A percentile compares a stretch with the other conserved stretches of the same genome.
Conservation (phyloP, 2,113 vertebrate species). For the Cyprinodon brontotheroides region DNA sequence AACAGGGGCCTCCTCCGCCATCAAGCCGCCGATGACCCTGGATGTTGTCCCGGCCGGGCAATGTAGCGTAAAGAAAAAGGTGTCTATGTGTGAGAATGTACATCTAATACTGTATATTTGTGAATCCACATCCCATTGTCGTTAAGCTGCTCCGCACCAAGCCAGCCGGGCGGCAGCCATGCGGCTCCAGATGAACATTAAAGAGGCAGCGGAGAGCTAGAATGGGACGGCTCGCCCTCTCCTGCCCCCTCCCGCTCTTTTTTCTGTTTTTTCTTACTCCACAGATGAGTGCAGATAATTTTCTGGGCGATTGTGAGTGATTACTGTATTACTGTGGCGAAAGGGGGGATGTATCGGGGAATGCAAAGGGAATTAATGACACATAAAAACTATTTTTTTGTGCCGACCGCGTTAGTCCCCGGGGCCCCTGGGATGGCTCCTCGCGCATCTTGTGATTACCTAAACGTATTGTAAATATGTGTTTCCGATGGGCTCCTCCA, state of each 20-base stretch:
- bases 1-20: conserved; percentile 62
- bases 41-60: conserved; percentile 73
- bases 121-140: conserved; percentile 77
- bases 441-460: conserved; percentile 90
- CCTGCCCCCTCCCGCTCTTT: conserved; percentile 61
- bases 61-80: conserved; percentile 81
- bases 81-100: conserved; percentile 22
- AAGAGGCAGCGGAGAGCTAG: conserved; percentile 80
- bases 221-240: conserved; percentile 67
- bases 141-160: conserved; percentile 80
- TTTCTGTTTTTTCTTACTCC: conserved; percentile 69
- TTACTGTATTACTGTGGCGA: conserved; percentile 92
- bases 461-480: conserved; percentile 87
- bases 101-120: conserved; percentile 38
- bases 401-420: conserved; percentile 85
- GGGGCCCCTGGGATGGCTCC: conserved; percentile 78
- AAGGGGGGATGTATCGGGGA: conserved; percentile 87
- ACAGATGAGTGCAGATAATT: conserved; percentile 95
- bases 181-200: conserved; percentile 83
- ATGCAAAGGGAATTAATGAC: conserved; percentile 93
- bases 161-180: conserved; percentile 67
- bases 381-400: conserved; percentile 90
- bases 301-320: conserved; percentile 94
- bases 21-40: conserved; percentile 72
- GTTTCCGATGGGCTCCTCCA: conserved; percentile 83